Conservation (phyloP, 2,797 vertebrate genomes). For the Amazonetta brasiliensis region DNA sequence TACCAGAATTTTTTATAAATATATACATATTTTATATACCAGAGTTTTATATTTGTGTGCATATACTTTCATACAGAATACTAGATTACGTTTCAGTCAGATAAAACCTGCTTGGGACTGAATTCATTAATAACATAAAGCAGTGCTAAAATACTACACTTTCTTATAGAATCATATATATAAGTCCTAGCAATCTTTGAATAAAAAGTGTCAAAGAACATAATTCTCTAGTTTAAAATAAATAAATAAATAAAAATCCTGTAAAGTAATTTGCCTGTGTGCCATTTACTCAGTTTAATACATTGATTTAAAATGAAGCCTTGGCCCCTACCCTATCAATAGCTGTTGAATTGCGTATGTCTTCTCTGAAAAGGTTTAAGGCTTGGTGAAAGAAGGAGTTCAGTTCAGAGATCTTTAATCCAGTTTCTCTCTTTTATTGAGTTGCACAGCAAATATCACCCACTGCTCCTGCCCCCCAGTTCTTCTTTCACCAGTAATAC, state of each 20-base stretch:
- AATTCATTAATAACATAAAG: neutral
- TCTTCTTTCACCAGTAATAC: neutral
- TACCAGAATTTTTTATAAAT: neutral
- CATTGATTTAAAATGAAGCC: neutral
- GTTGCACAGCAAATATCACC: neutral
- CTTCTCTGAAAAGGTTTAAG: neutral
- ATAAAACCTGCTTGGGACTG: neutral
- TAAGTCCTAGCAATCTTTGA: neutral
- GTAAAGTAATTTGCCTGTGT: neutral
- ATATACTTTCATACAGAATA: neutral
- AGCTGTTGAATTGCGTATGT: neutral
- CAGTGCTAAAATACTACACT: neutral
- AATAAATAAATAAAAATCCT: neutral
- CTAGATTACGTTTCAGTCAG: neutral
- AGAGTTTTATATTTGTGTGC: neutral
- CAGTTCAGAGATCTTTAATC: constrained; percentile 2
- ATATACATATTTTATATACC: no score
- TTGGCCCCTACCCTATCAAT: neutral
- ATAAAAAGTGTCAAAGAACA: neutral
- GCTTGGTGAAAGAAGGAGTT: neutral
- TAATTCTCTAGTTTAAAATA: neutral
- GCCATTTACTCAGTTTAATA: neutral
- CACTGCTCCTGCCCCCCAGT: neutral
- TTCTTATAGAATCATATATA: neutral
- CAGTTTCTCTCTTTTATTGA: neutral